Evolutionary conservation across 2,888 invertebrate species (phyloP).

Genomic region (Osedax fenrisi): DNA sequence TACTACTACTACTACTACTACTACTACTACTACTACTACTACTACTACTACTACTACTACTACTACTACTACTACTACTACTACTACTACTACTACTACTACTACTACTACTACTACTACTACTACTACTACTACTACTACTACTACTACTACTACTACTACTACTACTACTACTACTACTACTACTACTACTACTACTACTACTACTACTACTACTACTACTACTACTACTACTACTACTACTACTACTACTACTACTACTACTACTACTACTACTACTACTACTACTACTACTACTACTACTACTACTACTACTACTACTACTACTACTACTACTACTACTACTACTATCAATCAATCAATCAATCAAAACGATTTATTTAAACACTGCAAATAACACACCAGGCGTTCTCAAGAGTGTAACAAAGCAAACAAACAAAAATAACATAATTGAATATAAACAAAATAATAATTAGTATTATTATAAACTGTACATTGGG

Average conservation of each 20-base stretch:
- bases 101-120: background rate
- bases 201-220: slow-evolving; percentile 2
- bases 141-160: background rate
- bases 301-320: slow-evolving; percentile 2
- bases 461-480: no score
- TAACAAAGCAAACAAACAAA: no score
- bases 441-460: no score
- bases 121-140: slow-evolving; percentile 2
- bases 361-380: no score
- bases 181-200: background rate
- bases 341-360: no score
- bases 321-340: slow-evolving; percentile 2
- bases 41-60: background rate
- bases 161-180: background rate
- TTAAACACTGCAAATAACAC: no score
- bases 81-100: slow-evolving; percentile 2
- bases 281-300: background rate
- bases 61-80: background rate
- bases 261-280: background rate
- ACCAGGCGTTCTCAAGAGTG: no score
- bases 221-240: background rate
- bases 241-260: background rate
- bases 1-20: background rate
- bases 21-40: background rate
- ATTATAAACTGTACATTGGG: no score